Conservation (phyloP, 2,888 invertebrate genomes). For the Eupithecia inturbata region DNA sequence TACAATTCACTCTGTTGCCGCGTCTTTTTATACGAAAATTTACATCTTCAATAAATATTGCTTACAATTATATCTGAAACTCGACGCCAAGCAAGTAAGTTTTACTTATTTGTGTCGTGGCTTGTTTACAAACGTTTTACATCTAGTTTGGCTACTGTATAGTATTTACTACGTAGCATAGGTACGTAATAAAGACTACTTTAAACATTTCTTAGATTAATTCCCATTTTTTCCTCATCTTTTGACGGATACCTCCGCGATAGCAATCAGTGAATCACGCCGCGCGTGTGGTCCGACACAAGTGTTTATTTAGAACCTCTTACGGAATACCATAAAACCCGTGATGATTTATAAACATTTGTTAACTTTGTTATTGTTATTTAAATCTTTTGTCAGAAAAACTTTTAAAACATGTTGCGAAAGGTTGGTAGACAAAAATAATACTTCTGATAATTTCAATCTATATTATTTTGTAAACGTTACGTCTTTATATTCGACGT, state of each 20-base stretch:
- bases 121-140: too few relatives aligned
- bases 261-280: conserved; percentile 53
- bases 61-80: too few relatives aligned
- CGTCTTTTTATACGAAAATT: too few relatives aligned
- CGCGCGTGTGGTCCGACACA: conserved; percentile 62
- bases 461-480: neutral
- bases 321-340: conserved; percentile 54
- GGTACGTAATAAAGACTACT: too few relatives aligned
- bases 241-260: conserved; percentile 41
- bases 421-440: neutral
- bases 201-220: too few relatives aligned
- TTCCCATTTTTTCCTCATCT: conserved; percentile 12
- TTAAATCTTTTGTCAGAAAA: conserved; percentile 25
- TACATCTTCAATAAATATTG: too few relatives aligned
- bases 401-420: conserved; percentile 22
- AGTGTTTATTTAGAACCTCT: conserved; percentile 56
- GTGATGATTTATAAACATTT: conserved; percentile 54
- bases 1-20: too few relatives aligned
- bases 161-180: too few relatives aligned
- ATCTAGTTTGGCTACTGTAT: too few relatives aligned
- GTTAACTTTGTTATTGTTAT: conserved; percentile 43
- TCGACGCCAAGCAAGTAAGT: too few relatives aligned
- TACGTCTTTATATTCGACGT: neutral
- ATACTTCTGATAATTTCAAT: neutral
- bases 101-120: too few relatives aligned